A percentile compares a stretch with the other conserved stretches of the same genome.
Evolutionary conservation across 2,113 vertebrate genomes (phyloP).

Genomic region (Acrocephalus arundinaceus): DNA sequence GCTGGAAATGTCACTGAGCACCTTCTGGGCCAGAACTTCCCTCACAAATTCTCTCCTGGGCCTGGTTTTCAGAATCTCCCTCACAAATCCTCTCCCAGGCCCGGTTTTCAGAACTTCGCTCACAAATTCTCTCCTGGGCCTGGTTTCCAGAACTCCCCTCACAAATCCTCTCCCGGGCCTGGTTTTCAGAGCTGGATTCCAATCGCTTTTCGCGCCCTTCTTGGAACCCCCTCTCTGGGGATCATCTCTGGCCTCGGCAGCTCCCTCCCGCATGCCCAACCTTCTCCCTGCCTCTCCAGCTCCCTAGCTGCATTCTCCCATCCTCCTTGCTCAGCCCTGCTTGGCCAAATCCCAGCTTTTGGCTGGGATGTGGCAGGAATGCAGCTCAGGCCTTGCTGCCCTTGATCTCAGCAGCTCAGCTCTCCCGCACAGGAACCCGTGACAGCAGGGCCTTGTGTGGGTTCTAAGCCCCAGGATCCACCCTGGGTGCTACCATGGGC

Average conservation of each 20-base stretch:
- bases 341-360: background rate
- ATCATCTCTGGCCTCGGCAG: background rate
- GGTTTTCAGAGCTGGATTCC: background rate
- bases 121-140: background rate
- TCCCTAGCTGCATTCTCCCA: background rate
- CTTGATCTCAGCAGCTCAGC: background rate
- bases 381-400: background rate
- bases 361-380: background rate
- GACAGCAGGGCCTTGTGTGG: background rate
- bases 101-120: background rate
- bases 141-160: background rate
- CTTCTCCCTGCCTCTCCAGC: background rate
- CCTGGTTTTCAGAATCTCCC: background rate
- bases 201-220: background rate
- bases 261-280: accelerated
- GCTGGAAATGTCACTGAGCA: background rate
- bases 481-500: background rate
- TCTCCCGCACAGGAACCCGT: background rate
- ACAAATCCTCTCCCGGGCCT: background rate
- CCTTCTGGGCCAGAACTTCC: background rate
- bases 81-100: background rate
- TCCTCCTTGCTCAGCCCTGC: background rate
- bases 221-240: background rate
- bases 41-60: background rate
- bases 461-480: background rate